Base-by-base conservation (phyloP, 2,797 vertebrate genomes). In the Enteromius afrohamiltoni region DNA sequence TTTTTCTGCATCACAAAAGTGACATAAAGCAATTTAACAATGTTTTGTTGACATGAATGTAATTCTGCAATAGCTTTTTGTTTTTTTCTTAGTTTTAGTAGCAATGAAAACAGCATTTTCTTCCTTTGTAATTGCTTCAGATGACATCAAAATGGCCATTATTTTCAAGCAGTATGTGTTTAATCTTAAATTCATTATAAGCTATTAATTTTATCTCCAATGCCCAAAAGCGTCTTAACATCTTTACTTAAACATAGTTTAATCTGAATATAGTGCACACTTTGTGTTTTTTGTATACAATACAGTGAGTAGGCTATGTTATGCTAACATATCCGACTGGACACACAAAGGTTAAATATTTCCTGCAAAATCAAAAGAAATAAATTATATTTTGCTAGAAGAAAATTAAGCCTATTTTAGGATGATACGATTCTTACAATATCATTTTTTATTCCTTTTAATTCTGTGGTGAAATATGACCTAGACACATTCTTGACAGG, bases 161-260 rank as follows among this genome's bases (percentile, higher is more conserved):
- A 67, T 77, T 45, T 47, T 62, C 2, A 77, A 26, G 47, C 37
- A 62, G 70, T 49, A 77, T 73, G 34, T 64, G 58, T 77, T 75
- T 64, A 58, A 85, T 71, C 49, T 79, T 80, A 9, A 16, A 76
- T 82, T 73, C n/a, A 88, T 81, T 79, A n/a, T 73, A n/a, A 79
- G 49, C 5, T 77, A 6, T 47, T 76, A n/a, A 37, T 71, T 42
- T 17, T 16, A 23, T 77, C 7, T 77, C 34, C 0, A 26, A 11
- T 62, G 55, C 37, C 75, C 51, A 4, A 29, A 62, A 77, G 29
- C 7, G n/a, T 76, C 53, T 60, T 55, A 23, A 76, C 13, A 58
- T 8, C 4, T 76, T 23, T 10, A 58, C 53, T 76, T 26, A 7
- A 53, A n/a, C n/a, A 23, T 9, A 23, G 7, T 58, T 23, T 2